A percentile compares a stretch with the other conserved stretches of the same genome.
Conservation (phyloP, 2,113 vertebrate species). For the Cichladusa arquata region DNA sequence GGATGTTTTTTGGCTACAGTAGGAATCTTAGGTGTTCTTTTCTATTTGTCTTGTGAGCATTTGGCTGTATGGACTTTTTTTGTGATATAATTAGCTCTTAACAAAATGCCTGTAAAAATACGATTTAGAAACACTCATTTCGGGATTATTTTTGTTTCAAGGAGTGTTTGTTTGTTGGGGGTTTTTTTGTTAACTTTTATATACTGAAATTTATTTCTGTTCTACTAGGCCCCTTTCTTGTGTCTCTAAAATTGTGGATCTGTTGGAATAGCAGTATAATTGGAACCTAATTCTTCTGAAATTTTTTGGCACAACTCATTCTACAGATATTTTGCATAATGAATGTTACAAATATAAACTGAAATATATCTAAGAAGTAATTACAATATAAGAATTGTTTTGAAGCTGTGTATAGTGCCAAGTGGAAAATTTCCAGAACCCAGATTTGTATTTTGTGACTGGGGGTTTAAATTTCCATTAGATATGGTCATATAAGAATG, state of each 20-base stretch:
- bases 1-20: accelerated
- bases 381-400: neutral
- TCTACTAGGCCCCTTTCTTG: neutral
- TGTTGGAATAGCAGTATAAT: neutral
- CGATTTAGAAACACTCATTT: neutral
- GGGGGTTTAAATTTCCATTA: neutral
- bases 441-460: neutral
- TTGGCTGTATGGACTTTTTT: neutral
- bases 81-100: neutral
- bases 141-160: neutral
- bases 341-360: neutral
- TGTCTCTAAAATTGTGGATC: neutral
- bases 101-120: neutral
- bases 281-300: neutral
- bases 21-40: neutral
- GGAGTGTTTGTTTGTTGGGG: accelerated
- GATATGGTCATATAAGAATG: neutral
- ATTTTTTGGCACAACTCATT: neutral
- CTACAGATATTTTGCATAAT: neutral
- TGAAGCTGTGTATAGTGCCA: neutral
- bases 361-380: neutral
- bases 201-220: neutral
- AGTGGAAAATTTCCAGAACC: neutral
- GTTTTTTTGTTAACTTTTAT: neutral
- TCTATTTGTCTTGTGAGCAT: neutral